Percentiles rank a stretch among this genome's conserved stretches.
phyloP scores from a whole-genome alignment of 2,113 vertebrate genomes.

The Murina feae region DNA sequence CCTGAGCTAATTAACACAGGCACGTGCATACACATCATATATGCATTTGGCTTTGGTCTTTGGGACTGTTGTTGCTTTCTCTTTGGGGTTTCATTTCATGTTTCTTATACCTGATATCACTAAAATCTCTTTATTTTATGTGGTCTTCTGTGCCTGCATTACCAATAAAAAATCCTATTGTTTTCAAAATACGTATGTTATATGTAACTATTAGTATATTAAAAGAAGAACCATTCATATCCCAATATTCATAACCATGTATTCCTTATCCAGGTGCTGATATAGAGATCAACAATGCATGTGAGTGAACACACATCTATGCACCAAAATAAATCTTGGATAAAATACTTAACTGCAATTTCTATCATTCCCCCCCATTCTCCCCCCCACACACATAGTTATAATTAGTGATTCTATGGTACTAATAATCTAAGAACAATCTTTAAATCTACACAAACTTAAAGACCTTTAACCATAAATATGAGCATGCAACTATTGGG shows the following conservation, averaged over 20 bases:
- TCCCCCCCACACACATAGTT: not conserved
- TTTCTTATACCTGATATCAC: not conserved
- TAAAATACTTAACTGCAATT: not conserved
- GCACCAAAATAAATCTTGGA: not conserved
- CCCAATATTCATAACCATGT: accelerated
- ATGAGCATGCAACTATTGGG: not conserved
- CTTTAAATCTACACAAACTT: not conserved
- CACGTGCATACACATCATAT: accelerated
- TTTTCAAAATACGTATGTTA: not conserved
- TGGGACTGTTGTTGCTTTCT: not conserved
- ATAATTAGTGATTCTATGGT: not conserved
- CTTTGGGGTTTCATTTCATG: not conserved
- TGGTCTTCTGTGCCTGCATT: not conserved
- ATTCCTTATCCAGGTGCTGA: not conserved
- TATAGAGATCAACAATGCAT: not conserved
- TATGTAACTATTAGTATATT: not conserved
- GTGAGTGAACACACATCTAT: not conserved
- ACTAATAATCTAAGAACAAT: not conserved
- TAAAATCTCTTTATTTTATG: not conserved
- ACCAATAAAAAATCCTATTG: not conserved
- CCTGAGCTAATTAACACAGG: not conserved
- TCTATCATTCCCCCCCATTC: too few relatives aligned
- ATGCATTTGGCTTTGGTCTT: not conserved
- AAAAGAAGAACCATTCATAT: not conserved
- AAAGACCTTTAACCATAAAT: not conserved